Evolutionary conservation across 2,888 invertebrate species (phyloP).

Genomic region (Drosophila peninsularis): DNA sequence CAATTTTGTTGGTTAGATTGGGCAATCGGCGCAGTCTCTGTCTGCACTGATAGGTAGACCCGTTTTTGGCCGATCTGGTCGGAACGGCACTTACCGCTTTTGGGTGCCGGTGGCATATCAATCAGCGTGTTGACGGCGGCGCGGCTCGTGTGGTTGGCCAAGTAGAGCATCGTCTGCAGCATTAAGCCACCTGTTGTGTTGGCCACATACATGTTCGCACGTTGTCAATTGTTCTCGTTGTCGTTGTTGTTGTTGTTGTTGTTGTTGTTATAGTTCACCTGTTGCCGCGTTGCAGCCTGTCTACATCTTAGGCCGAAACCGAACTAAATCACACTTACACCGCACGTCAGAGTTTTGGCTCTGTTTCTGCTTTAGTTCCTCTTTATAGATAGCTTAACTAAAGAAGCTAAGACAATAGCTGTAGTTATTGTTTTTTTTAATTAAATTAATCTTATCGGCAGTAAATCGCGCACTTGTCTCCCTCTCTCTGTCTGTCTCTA

Average conservation of each 20-base stretch:
- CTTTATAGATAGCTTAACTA: constrained; percentile 18
- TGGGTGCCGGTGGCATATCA: constrained; percentile 82
- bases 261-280: constrained; percentile 1
- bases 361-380: not conserved
- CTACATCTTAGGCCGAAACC: constrained; percentile 38
- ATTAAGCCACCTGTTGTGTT: constrained; percentile 84
- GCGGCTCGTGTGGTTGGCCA: constrained; percentile 84
- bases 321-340: constrained; percentile 16
- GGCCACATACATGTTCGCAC: constrained; percentile 76
- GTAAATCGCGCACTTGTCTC: constrained; percentile 36
- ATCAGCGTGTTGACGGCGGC: constrained; percentile 82
- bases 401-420: constrained; percentile 25
- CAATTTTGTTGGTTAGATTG: not conserved
- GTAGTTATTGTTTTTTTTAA: constrained; percentile 33
- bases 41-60: not conserved
- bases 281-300: constrained; percentile 17
- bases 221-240: constrained; percentile 2
- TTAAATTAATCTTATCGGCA: constrained; percentile 52
- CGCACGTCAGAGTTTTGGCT: constrained; percentile 9
- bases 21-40: not conserved
- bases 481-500: not conserved
- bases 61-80: not conserved
- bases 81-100: constrained; percentile 82
- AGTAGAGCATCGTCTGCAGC: constrained; percentile 84
- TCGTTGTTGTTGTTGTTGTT: not conserved